phyloP scores from a whole-genome alignment of 2,797 vertebrate genomes.

The Melanotaenia trifasciata region DNA sequence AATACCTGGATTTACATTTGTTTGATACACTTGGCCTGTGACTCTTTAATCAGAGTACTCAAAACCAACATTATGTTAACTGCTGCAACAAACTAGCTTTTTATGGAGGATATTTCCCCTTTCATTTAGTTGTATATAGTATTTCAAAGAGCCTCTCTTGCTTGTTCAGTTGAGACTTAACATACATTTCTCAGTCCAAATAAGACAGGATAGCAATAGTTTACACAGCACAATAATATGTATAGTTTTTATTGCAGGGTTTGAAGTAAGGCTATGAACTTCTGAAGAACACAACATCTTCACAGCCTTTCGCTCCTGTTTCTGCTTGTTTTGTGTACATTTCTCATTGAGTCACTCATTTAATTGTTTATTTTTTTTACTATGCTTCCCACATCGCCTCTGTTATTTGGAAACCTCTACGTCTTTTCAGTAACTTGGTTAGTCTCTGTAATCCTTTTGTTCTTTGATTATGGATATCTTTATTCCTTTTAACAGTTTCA shows the following conservation, averaged over 20 bases:
- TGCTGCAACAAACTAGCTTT: constrained; percentile 53
- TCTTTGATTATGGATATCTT: constrained; percentile 54
- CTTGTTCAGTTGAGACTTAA: constrained; percentile 39
- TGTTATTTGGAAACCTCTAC: constrained; percentile 55
- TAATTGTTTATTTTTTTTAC: constrained; percentile 41
- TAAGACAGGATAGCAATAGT: constrained; percentile 58
- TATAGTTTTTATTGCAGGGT: constrained; percentile 64
- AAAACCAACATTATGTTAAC: constrained; percentile 56
- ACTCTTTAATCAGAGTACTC: constrained; percentile 71
- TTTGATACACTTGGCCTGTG: constrained; percentile 38
- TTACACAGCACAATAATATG: constrained; percentile 53
- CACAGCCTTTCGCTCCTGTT: constrained; percentile 39
- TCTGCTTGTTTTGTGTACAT: constrained; percentile 34
- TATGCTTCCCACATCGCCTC: constrained; percentile 35
- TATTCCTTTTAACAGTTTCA: constrained; percentile 38
- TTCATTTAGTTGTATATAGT: constrained; percentile 66
- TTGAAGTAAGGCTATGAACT: constrained; percentile 53
- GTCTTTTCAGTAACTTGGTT: constrained; percentile 35
- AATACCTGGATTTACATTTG: constrained; percentile 54
- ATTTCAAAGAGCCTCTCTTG: constrained; percentile 54
- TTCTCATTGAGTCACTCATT: constrained; percentile 40
- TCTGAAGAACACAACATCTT: constrained; percentile 34
- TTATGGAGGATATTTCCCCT: constrained; percentile 45
- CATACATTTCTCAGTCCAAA: constrained; percentile 40
- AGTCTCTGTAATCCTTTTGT: constrained; percentile 36